These are phyloP conservation scores for Buathra laborator DNA, from an alignment of 2,888 invertebrate species.

Conservation along the genomic window DNA sequence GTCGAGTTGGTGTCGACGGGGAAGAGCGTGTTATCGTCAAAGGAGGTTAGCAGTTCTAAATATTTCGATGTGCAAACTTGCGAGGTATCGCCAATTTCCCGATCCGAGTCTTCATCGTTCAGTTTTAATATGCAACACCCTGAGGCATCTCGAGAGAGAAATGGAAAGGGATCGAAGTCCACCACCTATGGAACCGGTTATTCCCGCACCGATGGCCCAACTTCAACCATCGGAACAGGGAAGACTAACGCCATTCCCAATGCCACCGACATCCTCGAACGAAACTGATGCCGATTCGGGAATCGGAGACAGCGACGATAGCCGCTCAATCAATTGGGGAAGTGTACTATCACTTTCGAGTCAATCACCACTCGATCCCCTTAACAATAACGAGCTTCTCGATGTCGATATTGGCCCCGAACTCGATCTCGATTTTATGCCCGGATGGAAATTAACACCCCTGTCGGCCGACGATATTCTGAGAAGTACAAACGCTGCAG, in stretches of 20 bases:
- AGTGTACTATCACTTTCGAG: slow-evolving; percentile 95
- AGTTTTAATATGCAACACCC: slow-evolving; percentile 96
- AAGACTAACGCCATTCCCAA: slow-evolving; percentile 84
- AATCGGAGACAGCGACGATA: slow-evolving; percentile 89
- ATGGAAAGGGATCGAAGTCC: slow-evolving; percentile 90
- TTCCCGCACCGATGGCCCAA: slow-evolving; percentile 85
- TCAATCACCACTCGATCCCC: slow-evolving; percentile 93
- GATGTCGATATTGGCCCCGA: slow-evolving; percentile 87
- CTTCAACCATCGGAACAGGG: slow-evolving; percentile 84
- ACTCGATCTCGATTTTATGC: slow-evolving; percentile 88
- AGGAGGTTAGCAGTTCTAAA: slow-evolving; percentile 95
- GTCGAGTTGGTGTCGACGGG: slow-evolving; percentile 91
- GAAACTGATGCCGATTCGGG: slow-evolving; percentile 91
- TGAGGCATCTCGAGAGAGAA: slow-evolving; percentile 95
- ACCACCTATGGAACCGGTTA: slow-evolving; percentile 82
- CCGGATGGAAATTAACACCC: slow-evolving; percentile 87
- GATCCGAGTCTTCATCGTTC: slow-evolving; percentile 96
- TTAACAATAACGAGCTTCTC: slow-evolving; percentile 93
- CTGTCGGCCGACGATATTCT: slow-evolving; percentile 86
- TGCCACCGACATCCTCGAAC: slow-evolving; percentile 86
- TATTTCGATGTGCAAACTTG: slow-evolving; percentile 96
- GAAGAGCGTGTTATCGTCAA: slow-evolving; percentile 93
- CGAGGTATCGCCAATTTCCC: slow-evolving; percentile 94
- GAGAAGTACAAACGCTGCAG: slow-evolving; percentile 80
- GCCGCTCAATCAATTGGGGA: slow-evolving; percentile 95